Evolutionary conservation across 2,888 invertebrate species (phyloP), one percentile per base, ranked within the genome.

Genomic region (Drosophila rubida): DNA sequence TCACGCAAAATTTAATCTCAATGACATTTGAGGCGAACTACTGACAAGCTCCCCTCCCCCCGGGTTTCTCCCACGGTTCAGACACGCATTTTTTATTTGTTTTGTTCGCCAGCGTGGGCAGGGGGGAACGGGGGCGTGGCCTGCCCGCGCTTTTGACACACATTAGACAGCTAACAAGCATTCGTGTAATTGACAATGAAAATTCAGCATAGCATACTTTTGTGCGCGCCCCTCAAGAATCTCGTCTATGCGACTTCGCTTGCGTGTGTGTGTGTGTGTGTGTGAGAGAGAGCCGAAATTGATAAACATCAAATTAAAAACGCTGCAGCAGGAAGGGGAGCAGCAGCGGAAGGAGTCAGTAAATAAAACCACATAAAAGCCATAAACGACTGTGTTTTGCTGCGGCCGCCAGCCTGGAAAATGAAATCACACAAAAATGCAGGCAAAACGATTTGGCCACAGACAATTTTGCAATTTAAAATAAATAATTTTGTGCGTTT

Each of bases 1-100:
- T 84, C 85, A 84, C 87, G 84, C 85, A 84, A 88, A 88, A 84
- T 84, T 84, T 84, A 88, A 84, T 81, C 88, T 75, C 76, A 88
- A 88, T 84, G 87, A 88, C 84, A 84, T 88, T 81, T 84, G 68
- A 78, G 67, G 86, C 72, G 72, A 81, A 81, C 86, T 81, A 81
- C 72, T 69, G 71, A 68, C 48, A 65, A 46, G 14, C 11, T n/a
- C 19, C 5, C 8, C 9, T 39, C 37, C 42, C n/a, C 8, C 22
- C n/a, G n/a, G n/a, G n/a, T n/a, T n/a, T n/a, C n/a, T n/a, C n/a
- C n/a, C n/a, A n/a, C n/a, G n/a, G 6, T 27, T 57, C 49, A n/a
- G n/a, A 39, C 25, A 9, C 41, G 58, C 19, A 45, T 35, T 49
- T 39, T 58, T 45, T 37, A 35, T 57, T 35, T 46, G 46, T 55